Evolutionary conservation across 2,113 vertebrate genomes (phyloP).

Genomic region (Struthidea cinerea): DNA sequence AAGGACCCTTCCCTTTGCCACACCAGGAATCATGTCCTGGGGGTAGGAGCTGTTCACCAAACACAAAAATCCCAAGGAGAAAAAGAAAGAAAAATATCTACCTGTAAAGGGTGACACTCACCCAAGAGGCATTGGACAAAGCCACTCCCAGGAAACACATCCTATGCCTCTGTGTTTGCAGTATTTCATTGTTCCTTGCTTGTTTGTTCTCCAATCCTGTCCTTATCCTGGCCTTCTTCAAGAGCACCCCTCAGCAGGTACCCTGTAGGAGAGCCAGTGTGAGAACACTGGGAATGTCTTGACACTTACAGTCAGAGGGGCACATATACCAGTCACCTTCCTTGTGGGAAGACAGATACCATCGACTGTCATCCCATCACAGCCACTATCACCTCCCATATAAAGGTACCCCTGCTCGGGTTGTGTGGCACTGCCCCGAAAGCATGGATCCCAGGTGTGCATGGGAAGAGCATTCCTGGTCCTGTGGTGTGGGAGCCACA

Average conservation of each 20-base stretch:
- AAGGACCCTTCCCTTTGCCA: neutral
- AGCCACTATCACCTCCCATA: neutral
- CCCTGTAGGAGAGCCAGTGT: neutral
- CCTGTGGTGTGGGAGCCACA: accelerated
- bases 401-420: neutral
- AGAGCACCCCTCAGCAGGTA: neutral
- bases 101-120: neutral
- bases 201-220: neutral
- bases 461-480: neutral
- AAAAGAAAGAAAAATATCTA: neutral
- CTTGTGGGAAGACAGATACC: neutral
- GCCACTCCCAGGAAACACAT: neutral
- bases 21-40: neutral
- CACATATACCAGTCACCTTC: neutral
- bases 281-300: neutral
- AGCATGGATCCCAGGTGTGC: neutral
- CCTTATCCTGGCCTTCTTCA: neutral
- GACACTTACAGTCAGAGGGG: neutral
- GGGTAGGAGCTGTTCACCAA: neutral
- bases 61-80: neutral
- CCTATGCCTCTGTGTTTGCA: neutral
- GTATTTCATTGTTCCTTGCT: neutral
- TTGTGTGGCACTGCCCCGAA: accelerated
- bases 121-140: neutral
- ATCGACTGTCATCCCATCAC: neutral